Evolutionary conservation across 2,797 vertebrate genomes (phyloP).

Genomic region (Hirundo rustica): DNA sequence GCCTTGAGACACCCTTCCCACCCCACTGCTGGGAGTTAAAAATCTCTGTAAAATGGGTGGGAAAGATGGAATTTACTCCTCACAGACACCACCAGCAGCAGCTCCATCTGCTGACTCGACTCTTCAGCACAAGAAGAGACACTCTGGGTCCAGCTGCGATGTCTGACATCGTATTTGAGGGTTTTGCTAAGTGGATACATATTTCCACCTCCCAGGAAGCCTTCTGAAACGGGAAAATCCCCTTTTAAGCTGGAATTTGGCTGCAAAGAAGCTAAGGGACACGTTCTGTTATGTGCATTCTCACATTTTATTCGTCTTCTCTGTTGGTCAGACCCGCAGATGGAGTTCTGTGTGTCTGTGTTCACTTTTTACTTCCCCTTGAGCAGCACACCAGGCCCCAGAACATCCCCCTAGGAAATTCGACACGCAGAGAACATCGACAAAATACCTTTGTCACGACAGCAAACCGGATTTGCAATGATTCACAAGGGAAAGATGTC

Average conservation of each 20-base stretch:
- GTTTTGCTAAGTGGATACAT: too few species aligned
- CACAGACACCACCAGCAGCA: background rate
- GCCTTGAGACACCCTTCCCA: background rate
- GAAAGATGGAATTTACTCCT: background rate
- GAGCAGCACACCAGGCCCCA: background rate
- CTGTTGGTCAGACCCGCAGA: background rate
- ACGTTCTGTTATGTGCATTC: rapidly evolving
- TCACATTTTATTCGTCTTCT: background rate
- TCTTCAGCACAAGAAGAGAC: background rate
- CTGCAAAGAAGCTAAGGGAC: background rate
- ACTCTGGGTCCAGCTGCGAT: background rate
- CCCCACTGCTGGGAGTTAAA: background rate
- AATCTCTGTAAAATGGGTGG: background rate
- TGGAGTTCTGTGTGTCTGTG: too few species aligned
- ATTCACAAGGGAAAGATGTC: background rate
- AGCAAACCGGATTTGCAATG: background rate
- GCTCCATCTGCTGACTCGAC: background rate
- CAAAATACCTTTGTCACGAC: rapidly evolving
- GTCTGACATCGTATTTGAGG: background rate
- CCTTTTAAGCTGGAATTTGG: background rate
- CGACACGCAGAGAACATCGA: rapidly evolving
- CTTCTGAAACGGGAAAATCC: background rate
- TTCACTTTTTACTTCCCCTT: background rate
- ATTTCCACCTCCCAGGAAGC: background rate
- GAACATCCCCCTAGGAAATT: background rate